Evolutionary conservation across 1,140 invertebrate species (phyloP), one percentile per base, ranked within the genome.

Genomic region (Drosophila insularis): DNA sequence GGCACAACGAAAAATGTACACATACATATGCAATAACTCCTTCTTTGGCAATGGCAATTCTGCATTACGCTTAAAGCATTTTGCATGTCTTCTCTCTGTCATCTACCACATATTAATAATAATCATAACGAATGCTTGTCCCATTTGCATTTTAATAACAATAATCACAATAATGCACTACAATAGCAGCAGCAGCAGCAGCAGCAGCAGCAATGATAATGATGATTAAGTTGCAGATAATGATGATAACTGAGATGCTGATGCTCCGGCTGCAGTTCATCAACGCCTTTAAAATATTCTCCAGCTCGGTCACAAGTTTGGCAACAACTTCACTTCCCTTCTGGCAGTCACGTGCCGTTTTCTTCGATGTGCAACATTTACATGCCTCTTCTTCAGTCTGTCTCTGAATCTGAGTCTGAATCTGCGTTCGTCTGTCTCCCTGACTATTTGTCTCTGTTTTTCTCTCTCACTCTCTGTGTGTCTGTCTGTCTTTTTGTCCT

Each of bases 61-160:
- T 54, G 53, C 14, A 17, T 64, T 65, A 74, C 65, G 82, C 76
- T 85, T 81, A 75, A 81, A 80, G 84, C 81, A 81, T 67, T 81
- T 86, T 89, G 76, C 72, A 74, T 89, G 76, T 74, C 40, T 53
- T 55, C 71, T 67, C 70, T 66, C 58, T 67, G 32, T 67, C 64
- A 53, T 68, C 62, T 80, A 67, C 71, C 50, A 27, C 31, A 56
- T 78, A 71, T 70, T 85, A 68, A 78, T 84, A 76, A 68, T 81
- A 71, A 72, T 58, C 59, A 74, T 17, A 66, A 63, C 21, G 71
- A 21, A 40, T 64, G 72, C 60, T 69, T 90, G 43, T 50, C 43
- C 43, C 86, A 90, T 90, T 89, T 89, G 85, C 86, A 89, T 90
- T 90, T 86, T 86, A 85, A 89, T 89, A 81, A 89, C 81, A 81